Base-by-base conservation (phyloP, 1,140 invertebrate species). In the Oryzaephilus surinamensis region DNA sequence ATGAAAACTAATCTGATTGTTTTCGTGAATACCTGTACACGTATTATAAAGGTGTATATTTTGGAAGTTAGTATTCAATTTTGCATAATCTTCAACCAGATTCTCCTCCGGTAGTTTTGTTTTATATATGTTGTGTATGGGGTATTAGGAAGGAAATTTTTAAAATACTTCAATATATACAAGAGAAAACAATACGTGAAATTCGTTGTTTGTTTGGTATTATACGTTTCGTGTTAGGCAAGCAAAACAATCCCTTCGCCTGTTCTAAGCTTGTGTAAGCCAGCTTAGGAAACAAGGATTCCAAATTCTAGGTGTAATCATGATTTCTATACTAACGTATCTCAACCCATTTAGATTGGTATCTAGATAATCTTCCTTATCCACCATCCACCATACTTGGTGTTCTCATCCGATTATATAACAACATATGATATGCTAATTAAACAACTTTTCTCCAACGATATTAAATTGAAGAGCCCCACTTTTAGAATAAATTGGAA, bases 281-380 rank as follows among this genome's bases (percentile, higher is more conserved):
- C 33, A 33, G 39, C 39, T 41, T 41, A 41, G 39, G 18, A 26
- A 41, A 36, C 33, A 27, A 32, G 32, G 39, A 41, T 41, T 41
- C 39, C 39, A 41, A 41, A 41, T 41, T 41, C 39, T 35, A 33
- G 39, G 39, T 32, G 39, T 32, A 41, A 41, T 41, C 39, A 41
- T 32, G 39, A 41, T 41, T 41, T 41, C 31, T 33, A n/a, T n/a
- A 32, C 39, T 33, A 32, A 35, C 39, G 39, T 33, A 41, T 41
- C 32, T 33, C 39, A 41, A 33, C 32, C 39, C 39, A 41, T 36
- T 41, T 41, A 41, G 39, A 41, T 41, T 33, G 39, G 39, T 41
- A 41, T 41, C 39, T 35, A 32, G 31, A 41, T 41, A 41, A 41
- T 41, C 39, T 32, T 28, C 30, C 32, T 33, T n/a, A n/a, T n/a